These are phyloP conservation scores for Ceryle rudis DNA, from an alignment of 2,797 vertebrate genomes.

Conservation along the genomic window DNA sequence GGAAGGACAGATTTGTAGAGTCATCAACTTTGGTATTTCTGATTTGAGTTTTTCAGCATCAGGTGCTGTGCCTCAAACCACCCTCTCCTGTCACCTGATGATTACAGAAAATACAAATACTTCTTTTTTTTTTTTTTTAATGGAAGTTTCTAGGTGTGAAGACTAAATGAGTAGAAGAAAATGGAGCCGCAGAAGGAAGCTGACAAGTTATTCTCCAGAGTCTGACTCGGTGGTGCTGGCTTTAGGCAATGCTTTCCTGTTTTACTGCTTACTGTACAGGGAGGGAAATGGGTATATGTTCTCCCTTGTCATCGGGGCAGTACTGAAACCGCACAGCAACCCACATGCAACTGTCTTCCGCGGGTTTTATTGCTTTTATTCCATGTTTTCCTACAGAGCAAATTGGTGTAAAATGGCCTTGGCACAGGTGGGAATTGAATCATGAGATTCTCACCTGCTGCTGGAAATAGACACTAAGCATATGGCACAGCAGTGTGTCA, in stretches of 20 bases:
- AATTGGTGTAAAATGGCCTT: background rate
- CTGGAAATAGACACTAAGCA: conserved; percentile 19
- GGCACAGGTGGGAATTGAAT: conserved; percentile 37
- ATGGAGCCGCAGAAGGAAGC: background rate
- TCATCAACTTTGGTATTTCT: background rate
- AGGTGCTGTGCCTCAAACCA: background rate
- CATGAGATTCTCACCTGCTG: conserved; percentile 34
- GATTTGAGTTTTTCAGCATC: background rate
- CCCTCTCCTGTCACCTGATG: background rate
- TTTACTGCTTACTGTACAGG: background rate
- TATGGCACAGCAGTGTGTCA: conserved; percentile 6
- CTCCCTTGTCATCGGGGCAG: background rate
- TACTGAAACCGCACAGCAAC: background rate
- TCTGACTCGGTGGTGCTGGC: background rate
- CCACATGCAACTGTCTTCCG: background rate
- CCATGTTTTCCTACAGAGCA: conserved; percentile 26
- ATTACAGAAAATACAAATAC: background rate
- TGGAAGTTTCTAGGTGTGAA: background rate
- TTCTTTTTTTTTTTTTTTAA: background rate
- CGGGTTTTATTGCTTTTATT: background rate
- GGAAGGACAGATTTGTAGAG: conserved; percentile 40
- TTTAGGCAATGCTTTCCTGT: background rate
- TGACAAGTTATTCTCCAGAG: background rate
- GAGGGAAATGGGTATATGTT: background rate
- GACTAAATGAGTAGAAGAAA: background rate